phyloP scores from a whole-genome alignment of 2,113 vertebrate species.

The Pedetes capensis region DNA sequence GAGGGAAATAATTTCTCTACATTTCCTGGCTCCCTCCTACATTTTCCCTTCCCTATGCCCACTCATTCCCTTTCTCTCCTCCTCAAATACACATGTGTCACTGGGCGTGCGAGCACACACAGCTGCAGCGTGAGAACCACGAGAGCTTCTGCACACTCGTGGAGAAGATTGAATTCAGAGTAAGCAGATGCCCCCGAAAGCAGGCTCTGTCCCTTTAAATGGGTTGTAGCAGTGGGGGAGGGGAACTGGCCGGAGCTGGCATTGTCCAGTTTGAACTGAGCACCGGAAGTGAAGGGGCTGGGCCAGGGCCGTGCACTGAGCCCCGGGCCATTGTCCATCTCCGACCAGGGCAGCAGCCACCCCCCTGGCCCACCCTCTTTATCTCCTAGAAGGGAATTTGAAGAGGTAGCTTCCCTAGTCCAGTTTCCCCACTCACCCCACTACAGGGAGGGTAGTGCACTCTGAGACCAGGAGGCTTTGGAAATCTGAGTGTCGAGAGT shows the following conservation, averaged over 20 bases:
- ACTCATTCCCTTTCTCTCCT: background rate
- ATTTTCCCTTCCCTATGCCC: background rate
- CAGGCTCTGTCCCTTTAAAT: conserved; percentile 80
- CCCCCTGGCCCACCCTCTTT: conserved; percentile 55
- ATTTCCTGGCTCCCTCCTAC: background rate
- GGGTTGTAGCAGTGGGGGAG: conserved; percentile 72
- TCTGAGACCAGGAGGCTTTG: background rate
- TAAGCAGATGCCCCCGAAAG: conserved; percentile 57
- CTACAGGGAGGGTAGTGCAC: background rate
- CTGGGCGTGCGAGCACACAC: too few relatives aligned
- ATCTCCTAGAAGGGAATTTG: conserved; percentile 43
- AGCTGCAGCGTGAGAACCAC: background rate
- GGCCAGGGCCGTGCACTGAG: conserved; percentile 78
- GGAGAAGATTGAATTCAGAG: conserved; percentile 39
- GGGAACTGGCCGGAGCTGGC: conserved; percentile 79
- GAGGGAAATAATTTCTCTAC: background rate
- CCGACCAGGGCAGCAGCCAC: conserved; percentile 69
- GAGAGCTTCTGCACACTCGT: conserved; percentile 13
- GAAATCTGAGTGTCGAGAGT: background rate
- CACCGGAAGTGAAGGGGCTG: conserved; percentile 84
- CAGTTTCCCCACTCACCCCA: background rate
- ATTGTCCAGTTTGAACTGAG: conserved; percentile 84
- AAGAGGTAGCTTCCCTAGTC: background rate
- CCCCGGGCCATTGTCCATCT: conserved; percentile 82
- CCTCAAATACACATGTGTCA: background rate